Evolutionary conservation across 2,888 invertebrate genomes (phyloP).

Genomic region (Amphipyra tragopoginis): DNA sequence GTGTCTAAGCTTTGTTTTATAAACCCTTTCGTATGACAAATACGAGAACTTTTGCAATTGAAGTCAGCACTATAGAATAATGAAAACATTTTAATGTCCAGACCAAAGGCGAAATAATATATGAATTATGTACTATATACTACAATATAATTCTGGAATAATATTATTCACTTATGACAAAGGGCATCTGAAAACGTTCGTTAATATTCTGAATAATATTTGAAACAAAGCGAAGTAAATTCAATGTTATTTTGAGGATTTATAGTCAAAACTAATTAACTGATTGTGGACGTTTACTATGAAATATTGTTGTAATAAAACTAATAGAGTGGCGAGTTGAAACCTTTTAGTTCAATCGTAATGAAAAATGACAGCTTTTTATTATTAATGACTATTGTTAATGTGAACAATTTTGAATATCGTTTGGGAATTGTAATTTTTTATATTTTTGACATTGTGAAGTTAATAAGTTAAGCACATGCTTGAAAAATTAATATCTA

Average conservation of each 20-base stretch:
- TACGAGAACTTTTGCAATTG: conserved; percentile 34
- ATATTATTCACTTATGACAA: conserved; percentile 42
- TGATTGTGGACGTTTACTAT: conserved; percentile 63
- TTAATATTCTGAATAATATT: conserved; percentile 44
- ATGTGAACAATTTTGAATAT: conserved; percentile 21
- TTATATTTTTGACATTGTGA: background rate
- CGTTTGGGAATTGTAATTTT: conserved; percentile 13
- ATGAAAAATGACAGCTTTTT: conserved; percentile 49
- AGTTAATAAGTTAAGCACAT: no score
- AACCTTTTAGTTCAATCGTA: conserved; percentile 54
- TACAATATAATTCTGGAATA: conserved; percentile 26
- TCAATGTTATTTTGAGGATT: conserved; percentile 58
- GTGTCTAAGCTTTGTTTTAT: conserved; percentile 18
- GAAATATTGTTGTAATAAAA: conserved; percentile 63
- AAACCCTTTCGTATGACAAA: conserved; percentile 6
- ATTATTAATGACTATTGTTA: conserved; percentile 18
- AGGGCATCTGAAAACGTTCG: conserved; percentile 39
- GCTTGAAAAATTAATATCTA: no score
- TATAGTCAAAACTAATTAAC: conserved; percentile 66
- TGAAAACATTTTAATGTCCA: conserved; percentile 37
- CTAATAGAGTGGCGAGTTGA: conserved; percentile 53
- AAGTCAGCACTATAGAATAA: conserved; percentile 37
- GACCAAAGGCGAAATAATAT: conserved; percentile 20
- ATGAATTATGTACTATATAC: conserved; percentile 25
- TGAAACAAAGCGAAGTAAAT: conserved; percentile 53